Base-by-base conservation (phyloP, 1,140 invertebrate species). In the Pseudomyrmex cubaensis region DNA sequence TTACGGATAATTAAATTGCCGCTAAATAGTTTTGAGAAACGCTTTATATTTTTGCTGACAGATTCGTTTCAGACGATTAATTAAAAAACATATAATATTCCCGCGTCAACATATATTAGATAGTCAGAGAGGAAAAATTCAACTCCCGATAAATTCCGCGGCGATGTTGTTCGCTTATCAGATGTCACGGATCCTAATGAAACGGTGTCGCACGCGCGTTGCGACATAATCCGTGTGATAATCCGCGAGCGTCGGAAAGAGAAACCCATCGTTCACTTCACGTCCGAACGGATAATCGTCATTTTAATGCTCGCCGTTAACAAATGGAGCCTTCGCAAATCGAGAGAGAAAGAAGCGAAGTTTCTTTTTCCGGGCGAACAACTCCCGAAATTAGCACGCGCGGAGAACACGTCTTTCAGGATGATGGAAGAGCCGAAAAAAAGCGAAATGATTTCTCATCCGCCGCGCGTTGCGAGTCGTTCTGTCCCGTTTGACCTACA, bases 301-400 rank as follows among this genome's bases (percentile, higher is more conserved):
- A 72, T 56, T 80, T 80, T 70, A 80, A 70, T 66, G 72, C 20
- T 75, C 61, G 54, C 44, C 67, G 22, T 80, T 80, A 80, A 80
- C 76, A 80, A 80, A 80, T 80, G 66, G 76, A 80, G 52, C 22
- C 35, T 35, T 70, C 22, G 54, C 20, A n/a, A 35, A 8, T 57
- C 12, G 3, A 72, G 22, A 59, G 72, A 59, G 66, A 80, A 57
- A 46, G 35, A 3, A 2, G 13, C 44, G 48, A 70, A 78, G 64
- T 80, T 72, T n/a, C 56, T 22, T 70, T 70, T 72, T 7, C 44
- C n/a, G 62, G 22, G 7, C 57, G 70, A 74, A 82, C 70, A 75
- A 82, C 70, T 82, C 63, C 57, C 35, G 57, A 44, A 82, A 82
- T 82, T 82, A 75, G 59, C 57, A 70, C 66, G 25, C 22, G 69